Conservation (phyloP, 2,113 vertebrate species). For the Montifringilla adamsi region DNA sequence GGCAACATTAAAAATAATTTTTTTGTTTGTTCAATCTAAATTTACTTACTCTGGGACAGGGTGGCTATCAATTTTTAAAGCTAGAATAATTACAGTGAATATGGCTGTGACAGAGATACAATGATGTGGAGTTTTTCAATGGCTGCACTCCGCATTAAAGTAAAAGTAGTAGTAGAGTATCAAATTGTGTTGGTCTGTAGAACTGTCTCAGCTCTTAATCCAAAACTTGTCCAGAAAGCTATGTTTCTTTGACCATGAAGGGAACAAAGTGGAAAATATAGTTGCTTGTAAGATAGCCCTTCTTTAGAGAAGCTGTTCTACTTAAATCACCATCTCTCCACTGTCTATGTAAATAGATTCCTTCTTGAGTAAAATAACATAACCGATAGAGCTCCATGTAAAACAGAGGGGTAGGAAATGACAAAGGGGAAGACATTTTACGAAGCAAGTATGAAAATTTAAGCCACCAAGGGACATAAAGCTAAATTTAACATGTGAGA, state of each 20-base stretch:
- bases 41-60: background rate
- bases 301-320: background rate
- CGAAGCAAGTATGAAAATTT: background rate
- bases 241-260: background rate
- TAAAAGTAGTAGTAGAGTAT: background rate
- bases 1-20: background rate
- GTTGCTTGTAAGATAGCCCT: background rate
- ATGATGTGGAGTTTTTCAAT: background rate
- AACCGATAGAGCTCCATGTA: background rate
- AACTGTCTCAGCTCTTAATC: background rate
- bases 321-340: background rate
- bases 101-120: background rate
- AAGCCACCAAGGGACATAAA: background rate
- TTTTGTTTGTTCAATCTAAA: background rate
- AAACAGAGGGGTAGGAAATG: constrained; percentile 15
- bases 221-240: background rate
- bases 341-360: background rate
- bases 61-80: background rate
- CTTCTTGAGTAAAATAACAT: background rate
- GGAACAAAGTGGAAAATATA: background rate
- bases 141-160: background rate
- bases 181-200: background rate
- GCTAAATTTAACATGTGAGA: background rate
- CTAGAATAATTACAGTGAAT: background rate
- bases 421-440: background rate